These are phyloP conservation scores for Norana najaformis DNA, from an alignment of 2,888 invertebrate species.

Conservation along the genomic window DNA sequence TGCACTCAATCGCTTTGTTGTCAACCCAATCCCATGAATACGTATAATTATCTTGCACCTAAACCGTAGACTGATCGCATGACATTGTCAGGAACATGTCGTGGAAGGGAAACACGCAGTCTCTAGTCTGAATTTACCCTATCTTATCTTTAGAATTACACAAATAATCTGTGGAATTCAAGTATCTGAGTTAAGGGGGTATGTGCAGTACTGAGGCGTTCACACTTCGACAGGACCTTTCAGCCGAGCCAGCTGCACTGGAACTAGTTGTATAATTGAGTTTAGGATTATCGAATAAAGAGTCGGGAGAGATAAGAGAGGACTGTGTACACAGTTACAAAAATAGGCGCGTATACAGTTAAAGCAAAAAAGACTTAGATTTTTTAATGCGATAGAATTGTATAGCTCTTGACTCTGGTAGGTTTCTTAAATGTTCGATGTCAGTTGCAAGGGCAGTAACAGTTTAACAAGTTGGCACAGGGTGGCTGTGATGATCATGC, in stretches of 20 bases:
- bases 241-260: neutral
- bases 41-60: neutral
- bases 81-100: neutral
- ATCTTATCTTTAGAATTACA: neutral
- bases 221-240: neutral
- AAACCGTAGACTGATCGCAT: neutral
- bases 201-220: neutral
- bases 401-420: neutral
- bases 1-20: neutral
- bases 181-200: neutral
- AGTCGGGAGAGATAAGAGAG: constrained; percentile 19
- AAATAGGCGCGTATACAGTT: neutral
- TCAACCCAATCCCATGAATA: neutral
- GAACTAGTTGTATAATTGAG: neutral
- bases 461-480: neutral
- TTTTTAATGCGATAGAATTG: neutral
- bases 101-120: neutral
- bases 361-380: neutral
- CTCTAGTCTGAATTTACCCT: neutral
- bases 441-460: neutral
- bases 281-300: neutral
- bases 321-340: neutral
- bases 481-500: neutral
- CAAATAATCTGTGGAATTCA: neutral
- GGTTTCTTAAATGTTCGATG: neutral